phyloP scores from a whole-genome alignment of 2,797 vertebrate genomes.

The Arnoldichthys spilopterus region DNA sequence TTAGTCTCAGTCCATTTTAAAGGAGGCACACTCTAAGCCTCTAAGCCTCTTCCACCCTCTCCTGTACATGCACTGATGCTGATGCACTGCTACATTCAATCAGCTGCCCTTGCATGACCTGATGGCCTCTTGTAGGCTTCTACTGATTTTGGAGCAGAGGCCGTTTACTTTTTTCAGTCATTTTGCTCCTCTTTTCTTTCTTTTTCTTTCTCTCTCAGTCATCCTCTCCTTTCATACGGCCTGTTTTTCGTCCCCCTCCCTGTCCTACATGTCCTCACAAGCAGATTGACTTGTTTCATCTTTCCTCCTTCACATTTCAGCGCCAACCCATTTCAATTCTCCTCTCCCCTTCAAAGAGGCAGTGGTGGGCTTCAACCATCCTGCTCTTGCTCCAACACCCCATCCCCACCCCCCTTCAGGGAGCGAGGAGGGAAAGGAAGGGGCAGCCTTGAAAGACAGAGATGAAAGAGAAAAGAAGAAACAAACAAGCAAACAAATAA shows the following conservation, averaged over 20 bases:
- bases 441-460: conserved; percentile 79
- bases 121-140: conserved; percentile 14
- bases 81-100: not conserved
- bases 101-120: not conserved
- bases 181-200: conserved; percentile 30
- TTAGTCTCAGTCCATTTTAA: not conserved
- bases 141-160: conserved; percentile 16
- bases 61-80: not conserved
- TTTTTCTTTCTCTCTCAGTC: conserved; percentile 31
- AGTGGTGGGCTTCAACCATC: conserved; percentile 25
- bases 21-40: not conserved
- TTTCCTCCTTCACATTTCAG: conserved; percentile 72
- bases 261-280: conserved; percentile 65
- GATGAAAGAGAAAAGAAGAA: conserved; percentile 80
- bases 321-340: conserved; percentile 78
- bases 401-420: conserved; percentile 64
- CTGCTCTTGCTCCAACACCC: conserved; percentile 55
- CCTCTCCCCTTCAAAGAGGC: conserved; percentile 76
- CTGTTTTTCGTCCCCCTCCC: conserved; percentile 37
- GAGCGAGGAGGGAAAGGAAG: conserved; percentile 70
- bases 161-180: conserved; percentile 24
- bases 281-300: conserved; percentile 77
- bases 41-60: conserved; percentile 11
- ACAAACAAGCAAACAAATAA: conserved; percentile 80
- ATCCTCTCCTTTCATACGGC: conserved; percentile 44